Evolutionary conservation across 92 coral and sea anemone genomes (phyloP).

Genomic region (Epizoanthus scotinus): DNA sequence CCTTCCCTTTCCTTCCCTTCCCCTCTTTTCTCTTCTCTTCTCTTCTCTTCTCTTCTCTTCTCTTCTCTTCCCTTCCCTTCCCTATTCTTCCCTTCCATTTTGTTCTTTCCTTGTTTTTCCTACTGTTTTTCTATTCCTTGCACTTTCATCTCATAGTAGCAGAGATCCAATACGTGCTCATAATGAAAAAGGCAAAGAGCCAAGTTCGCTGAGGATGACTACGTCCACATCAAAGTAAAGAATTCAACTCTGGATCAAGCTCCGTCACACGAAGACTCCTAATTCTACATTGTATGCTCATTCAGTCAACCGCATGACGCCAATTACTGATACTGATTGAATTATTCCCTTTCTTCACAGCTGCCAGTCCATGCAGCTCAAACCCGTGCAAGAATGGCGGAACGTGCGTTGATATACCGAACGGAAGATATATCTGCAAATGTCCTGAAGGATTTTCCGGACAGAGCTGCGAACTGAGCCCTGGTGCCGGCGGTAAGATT

Average conservation of each 20-base stretch:
- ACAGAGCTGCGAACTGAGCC: conserved; percentile 57
- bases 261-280: no score
- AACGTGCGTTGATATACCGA: conserved; percentile 47
- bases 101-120: no score
- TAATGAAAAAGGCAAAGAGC: no score
- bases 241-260: no score
- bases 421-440: conserved; percentile 46
- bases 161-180: no score
- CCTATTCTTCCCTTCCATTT: no score
- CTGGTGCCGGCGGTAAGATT: conserved; percentile 8
- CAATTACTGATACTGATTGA: background rate
- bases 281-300: no score
- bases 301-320: background rate
- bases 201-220: no score
- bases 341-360: conserved; percentile 25
- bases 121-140: no score
- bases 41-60: background rate
- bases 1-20: background rate
- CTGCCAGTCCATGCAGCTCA: conserved; percentile 49
- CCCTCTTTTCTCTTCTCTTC: background rate
- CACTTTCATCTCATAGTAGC: no score
- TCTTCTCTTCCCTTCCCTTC: no score
- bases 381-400: conserved; percentile 94
- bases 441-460: conserved; percentile 73
- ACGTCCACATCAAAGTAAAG: no score